Conservation (phyloP, 2,888 invertebrate genomes). For the Chouioia cunea region DNA sequence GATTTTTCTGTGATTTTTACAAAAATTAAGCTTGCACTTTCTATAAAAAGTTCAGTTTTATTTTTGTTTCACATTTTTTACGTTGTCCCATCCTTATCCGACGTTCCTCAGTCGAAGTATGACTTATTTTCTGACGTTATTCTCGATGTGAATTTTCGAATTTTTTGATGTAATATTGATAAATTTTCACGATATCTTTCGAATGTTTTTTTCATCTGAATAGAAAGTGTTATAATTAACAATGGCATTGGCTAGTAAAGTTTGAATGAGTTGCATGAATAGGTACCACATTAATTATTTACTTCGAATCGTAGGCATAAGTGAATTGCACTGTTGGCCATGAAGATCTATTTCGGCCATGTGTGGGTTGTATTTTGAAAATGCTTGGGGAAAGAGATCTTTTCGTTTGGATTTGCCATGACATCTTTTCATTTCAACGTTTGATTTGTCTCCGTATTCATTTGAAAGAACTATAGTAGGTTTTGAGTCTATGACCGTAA, state of each 20-base stretch:
- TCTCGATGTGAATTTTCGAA: background rate
- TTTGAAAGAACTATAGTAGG: conserved; percentile 26
- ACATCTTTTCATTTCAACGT: conserved; percentile 25
- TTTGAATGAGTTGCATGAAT: conserved; percentile 26
- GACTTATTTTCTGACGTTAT: too few relatives aligned
- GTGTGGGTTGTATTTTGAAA: conserved; percentile 24
- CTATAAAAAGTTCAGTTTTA: too few relatives aligned
- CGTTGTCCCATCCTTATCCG: too few relatives aligned
- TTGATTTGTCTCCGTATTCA: conserved; percentile 28
- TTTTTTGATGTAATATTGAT: conserved; percentile 34
- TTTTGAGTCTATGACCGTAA: conserved; percentile 27
- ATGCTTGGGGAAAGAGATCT: conserved; percentile 28
- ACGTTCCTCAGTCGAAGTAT: too few relatives aligned
- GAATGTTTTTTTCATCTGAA: conserved; percentile 22
- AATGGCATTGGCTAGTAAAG: conserved; percentile 32
- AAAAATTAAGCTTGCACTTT: too few relatives aligned
- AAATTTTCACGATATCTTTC: conserved; percentile 34
- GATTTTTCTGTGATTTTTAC: too few relatives aligned
- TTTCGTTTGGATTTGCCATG: conserved; percentile 14
- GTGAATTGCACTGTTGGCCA: conserved; percentile 35
- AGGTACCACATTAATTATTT: conserved; percentile 39
- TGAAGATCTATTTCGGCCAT: conserved; percentile 34
- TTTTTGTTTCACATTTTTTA: too few relatives aligned
- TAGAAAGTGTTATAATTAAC: conserved; percentile 33
- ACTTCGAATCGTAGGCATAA: conserved; percentile 29